Conservation (phyloP, 2,113 vertebrate species). For the Deroptyus accipitrinus region DNA sequence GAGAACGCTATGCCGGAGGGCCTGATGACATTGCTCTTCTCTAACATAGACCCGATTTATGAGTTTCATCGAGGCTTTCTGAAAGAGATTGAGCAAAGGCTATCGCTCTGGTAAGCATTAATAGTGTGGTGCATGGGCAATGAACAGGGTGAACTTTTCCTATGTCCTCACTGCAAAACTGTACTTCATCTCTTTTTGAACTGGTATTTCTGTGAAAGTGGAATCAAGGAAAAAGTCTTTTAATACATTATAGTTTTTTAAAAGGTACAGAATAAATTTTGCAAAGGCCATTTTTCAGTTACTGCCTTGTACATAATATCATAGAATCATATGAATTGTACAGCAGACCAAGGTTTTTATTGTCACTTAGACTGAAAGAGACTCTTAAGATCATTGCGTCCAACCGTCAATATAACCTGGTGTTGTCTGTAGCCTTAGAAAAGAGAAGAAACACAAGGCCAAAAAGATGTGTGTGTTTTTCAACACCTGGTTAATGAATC, state of each 20-base stretch:
- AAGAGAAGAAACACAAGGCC: background rate
- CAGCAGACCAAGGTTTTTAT: background rate
- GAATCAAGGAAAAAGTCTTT: background rate
- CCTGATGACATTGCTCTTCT: slow-evolving; percentile 90
- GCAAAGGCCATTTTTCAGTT: background rate
- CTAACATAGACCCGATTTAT: slow-evolving; percentile 92
- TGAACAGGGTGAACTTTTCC: fast-evolving
- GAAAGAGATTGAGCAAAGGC: slow-evolving; percentile 89
- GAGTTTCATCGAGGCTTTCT: slow-evolving; percentile 93
- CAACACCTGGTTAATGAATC: background rate
- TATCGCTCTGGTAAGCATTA: slow-evolving; percentile 85
- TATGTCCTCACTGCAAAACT: fast-evolving
- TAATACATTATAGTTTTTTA: background rate
- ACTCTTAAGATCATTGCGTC: background rate
- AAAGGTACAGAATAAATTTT: fast-evolving
- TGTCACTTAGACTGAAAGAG: background rate
- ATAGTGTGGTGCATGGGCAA: background rate
- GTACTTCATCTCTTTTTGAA: background rate
- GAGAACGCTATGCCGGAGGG: slow-evolving; percentile 87
- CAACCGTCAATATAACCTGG: fast-evolving
- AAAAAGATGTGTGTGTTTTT: background rate
- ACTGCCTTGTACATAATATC: background rate
- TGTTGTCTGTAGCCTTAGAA: background rate
- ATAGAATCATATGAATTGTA: background rate
- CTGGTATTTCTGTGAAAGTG: background rate